Conservation (phyloP, 2,797 vertebrate species). For the Astyanax mexicanus region DNA sequence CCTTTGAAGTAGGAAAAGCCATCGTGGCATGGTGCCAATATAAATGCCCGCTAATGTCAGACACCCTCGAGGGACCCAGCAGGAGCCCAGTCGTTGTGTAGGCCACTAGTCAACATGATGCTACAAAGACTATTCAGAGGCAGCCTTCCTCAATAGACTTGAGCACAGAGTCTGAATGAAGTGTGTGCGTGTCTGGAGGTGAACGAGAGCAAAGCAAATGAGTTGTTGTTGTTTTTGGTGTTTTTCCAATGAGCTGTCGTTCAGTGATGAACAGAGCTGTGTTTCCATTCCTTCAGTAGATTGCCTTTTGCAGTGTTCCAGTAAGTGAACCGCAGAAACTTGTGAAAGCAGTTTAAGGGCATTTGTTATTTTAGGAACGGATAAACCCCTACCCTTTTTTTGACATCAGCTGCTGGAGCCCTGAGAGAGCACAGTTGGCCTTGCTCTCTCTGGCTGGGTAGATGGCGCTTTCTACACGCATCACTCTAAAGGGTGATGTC, state of each 20-base stretch:
- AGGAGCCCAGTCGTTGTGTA: slow-evolving; percentile 38
- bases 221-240: background rate
- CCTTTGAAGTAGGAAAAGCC: slow-evolving; percentile 45
- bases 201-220: background rate
- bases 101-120: background rate
- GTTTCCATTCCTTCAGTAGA: background rate
- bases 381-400: background rate
- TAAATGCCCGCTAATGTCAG: slow-evolving; percentile 49
- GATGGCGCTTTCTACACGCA: too few relatives aligned
- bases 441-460: too few relatives aligned
- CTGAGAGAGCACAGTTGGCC: too few relatives aligned
- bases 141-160: background rate
- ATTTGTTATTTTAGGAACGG: background rate
- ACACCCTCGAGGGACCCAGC: slow-evolving; percentile 25
- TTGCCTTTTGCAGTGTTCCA: background rate
- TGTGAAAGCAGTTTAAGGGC: background rate
- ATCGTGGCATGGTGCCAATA: slow-evolving; percentile 7
- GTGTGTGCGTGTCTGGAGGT: background rate
- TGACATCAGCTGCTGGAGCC: too few relatives aligned
- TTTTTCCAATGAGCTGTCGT: background rate
- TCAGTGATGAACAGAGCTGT: background rate
- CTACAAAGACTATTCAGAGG: background rate
- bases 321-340: background rate
- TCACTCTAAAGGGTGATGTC: too few relatives aligned
- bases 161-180: background rate